These are phyloP conservation scores for Odocoileus hemionus DNA, from an alignment of 2,113 vertebrate genomes.

Conservation along the genomic window DNA sequence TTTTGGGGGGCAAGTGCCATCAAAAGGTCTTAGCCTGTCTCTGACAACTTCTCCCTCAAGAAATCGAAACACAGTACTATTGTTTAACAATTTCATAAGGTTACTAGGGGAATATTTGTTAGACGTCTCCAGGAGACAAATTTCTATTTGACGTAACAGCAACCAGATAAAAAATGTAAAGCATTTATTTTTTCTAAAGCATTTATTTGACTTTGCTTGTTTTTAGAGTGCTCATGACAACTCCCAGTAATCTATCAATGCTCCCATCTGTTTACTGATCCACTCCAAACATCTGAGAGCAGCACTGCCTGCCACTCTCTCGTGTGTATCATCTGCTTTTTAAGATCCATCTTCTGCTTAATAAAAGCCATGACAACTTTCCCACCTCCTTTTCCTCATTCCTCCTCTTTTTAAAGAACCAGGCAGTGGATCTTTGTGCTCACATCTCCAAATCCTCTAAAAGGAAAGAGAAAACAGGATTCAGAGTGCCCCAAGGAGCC, in stretches of 20 bases:
- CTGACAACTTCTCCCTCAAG: background rate
- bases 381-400: background rate
- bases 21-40: background rate
- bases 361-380: background rate
- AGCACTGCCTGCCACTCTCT: rapidly evolving
- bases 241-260: background rate
- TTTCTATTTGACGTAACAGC: background rate
- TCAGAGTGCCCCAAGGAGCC: background rate
- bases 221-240: background rate
- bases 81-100: background rate
- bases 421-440: background rate
- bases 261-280: background rate
- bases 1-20: rapidly evolving
- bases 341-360: background rate
- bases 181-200: background rate
- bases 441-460: background rate
- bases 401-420: background rate
- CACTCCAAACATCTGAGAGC: background rate
- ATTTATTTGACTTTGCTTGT: background rate
- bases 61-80: background rate
- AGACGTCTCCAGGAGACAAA: background rate
- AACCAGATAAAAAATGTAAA: background rate
- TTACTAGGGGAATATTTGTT: background rate
- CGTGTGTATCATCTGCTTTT: rapidly evolving
- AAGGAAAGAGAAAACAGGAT: background rate